These are phyloP conservation scores for Drosophila borealis DNA, from an alignment of 2,888 invertebrate genomes.

Conservation along the genomic window DNA sequence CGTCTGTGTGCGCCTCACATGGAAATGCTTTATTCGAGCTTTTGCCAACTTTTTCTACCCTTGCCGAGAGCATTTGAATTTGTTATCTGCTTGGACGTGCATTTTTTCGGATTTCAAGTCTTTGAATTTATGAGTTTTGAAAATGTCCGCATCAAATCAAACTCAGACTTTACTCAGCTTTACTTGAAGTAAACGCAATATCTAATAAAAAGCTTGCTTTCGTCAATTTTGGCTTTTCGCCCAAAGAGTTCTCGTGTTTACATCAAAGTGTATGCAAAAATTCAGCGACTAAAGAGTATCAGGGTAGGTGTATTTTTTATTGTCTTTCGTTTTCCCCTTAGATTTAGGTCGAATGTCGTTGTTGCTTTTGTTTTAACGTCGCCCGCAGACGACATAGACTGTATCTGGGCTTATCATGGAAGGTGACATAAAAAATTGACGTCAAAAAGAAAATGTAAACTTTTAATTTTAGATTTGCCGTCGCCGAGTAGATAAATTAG, in stretches of 20 bases:
- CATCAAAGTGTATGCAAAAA: neutral
- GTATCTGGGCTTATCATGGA: constrained; percentile 21
- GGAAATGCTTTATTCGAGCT: constrained; percentile 8
- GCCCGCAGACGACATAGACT: constrained; percentile 36
- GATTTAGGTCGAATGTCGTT: constrained; percentile 52
- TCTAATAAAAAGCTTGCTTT: neutral
- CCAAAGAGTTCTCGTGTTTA: no score
- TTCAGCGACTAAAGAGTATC: constrained; percentile 26
- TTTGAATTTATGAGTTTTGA: neutral
- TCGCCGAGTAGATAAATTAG: constrained; percentile 14
- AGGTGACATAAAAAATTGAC: constrained; percentile 29
- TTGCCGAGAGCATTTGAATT: constrained; percentile 11
- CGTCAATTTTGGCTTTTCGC: neutral
- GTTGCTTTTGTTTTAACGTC: constrained; percentile 51
- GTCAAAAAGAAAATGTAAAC: constrained; percentile 4
- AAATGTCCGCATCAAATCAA: no score
- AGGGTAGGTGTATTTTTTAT: neutral
- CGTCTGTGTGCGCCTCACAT: constrained; percentile 16
- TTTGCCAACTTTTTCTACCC: constrained; percentile 21
- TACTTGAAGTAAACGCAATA: no score
- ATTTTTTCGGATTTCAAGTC: neutral
- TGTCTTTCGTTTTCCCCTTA: constrained; percentile 11
- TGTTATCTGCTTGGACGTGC: no score
- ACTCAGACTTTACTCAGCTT: no score
- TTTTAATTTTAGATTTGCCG: constrained; percentile 27